A percentile compares a stretch with the other conserved stretches of the same genome.
These are phyloP conservation scores for Lacanobia wlatinum DNA, from an alignment of 2,888 invertebrate genomes.

Conservation along the genomic window DNA sequence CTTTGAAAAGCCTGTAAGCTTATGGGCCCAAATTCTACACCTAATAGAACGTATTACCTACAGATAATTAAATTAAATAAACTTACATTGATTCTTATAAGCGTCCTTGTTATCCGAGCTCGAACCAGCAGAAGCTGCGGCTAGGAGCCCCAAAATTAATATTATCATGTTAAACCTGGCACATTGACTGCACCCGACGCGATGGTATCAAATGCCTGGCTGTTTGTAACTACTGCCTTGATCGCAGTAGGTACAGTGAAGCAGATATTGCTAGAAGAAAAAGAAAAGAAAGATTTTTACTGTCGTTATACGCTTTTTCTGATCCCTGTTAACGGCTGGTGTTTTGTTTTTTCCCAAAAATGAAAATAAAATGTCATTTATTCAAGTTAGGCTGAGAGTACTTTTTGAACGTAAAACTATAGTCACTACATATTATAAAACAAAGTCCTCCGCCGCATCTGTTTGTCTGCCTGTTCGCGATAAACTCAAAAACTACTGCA, in stretches of 20 bases:
- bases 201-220: constrained; percentile 21
- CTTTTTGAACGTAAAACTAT: no score
- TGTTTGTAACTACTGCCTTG: constrained; percentile 5
- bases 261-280: constrained; percentile 18
- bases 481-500: no score
- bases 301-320: constrained; percentile 33
- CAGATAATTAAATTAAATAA: background rate
- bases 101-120: constrained; percentile 52
- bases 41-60: no score
- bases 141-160: constrained; percentile 30
- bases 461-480: no score
- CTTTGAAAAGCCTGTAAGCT: no score
- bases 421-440: no score
- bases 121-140: constrained; percentile 29
- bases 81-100: constrained; percentile 76
- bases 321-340: no score
- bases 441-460: no score
- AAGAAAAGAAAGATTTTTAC: background rate
- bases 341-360: background rate
- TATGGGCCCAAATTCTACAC: no score
- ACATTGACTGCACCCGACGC: constrained; percentile 26
- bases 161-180: constrained; percentile 37
- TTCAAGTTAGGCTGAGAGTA: no score
- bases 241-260: constrained; percentile 30
- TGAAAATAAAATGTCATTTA: no score